Conservation (phyloP, 2,797 vertebrate genomes). For the Tadarida brasiliensis region DNA sequence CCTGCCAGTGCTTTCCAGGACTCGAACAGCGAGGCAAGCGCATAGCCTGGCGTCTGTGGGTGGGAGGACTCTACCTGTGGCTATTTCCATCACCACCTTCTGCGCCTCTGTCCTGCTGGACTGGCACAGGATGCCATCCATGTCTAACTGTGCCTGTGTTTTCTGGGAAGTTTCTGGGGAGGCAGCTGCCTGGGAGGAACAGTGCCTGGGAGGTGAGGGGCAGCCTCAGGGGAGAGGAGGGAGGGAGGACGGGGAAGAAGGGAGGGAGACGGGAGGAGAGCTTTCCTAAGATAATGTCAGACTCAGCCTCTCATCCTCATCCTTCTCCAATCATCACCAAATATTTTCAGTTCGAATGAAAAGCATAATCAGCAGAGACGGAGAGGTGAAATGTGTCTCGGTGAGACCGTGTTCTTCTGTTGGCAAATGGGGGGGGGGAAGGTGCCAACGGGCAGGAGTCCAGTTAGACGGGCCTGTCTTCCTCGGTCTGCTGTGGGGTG, state of each 20-base stretch:
- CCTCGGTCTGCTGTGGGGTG: neutral
- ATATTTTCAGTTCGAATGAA: neutral
- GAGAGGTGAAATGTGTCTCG: too few relatives aligned
- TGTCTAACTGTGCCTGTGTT: fast-evolving
- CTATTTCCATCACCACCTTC: neutral
- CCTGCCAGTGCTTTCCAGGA: neutral
- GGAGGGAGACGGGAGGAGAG: too few relatives aligned
- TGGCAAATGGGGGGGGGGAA: neutral
- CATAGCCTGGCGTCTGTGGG: neutral
- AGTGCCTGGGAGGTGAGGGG: neutral
- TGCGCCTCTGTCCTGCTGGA: neutral
- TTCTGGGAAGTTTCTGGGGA: neutral
- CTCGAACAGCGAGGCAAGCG: neutral
- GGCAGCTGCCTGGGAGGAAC: neutral
- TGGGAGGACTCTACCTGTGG: neutral
- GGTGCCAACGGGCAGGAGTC: neutral
- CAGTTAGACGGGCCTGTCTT: neutral
- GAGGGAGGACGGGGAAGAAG: neutral
- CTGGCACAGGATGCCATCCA: fast-evolving
- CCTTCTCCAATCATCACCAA: neutral
- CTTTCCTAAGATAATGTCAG: neutral
- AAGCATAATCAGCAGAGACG: neutral
- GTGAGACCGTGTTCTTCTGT: neutral
- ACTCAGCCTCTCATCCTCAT: neutral
- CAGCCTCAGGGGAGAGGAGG: too few relatives aligned